These are phyloP conservation scores for Chionomys nivalis DNA, from an alignment of 2,113 vertebrate species.

Conservation along the genomic window DNA sequence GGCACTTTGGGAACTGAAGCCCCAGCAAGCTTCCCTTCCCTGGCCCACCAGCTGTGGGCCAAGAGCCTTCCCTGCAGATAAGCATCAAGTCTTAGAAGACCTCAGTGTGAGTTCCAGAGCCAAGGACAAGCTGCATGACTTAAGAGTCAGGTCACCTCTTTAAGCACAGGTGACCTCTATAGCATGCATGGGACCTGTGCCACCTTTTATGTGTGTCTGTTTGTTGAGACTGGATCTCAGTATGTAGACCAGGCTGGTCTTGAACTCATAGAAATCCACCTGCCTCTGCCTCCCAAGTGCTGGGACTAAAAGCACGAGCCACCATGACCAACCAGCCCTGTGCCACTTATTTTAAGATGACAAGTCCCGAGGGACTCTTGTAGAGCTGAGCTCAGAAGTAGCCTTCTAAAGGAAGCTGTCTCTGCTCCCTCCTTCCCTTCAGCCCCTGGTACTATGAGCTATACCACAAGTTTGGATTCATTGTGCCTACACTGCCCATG, in stretches of 20 bases:
- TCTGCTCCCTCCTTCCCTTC: neutral
- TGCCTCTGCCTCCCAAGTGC: neutral
- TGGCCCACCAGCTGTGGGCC: neutral
- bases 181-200: neutral
- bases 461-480: neutral
- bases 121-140: neutral
- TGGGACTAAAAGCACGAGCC: neutral
- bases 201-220: neutral
- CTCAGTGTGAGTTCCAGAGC: constrained; percentile 1
- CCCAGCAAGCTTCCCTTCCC: constrained; percentile 29
- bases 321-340: neutral
- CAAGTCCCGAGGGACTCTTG: neutral
- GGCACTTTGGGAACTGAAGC: constrained; percentile 44
- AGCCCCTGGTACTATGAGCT: neutral
- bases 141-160: neutral
- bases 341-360: neutral
- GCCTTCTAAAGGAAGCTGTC: constrained; percentile 38
- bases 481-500: neutral
- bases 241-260: neutral
- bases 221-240: neutral
- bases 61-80: neutral
- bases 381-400: neutral
- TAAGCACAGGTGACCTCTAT: neutral
- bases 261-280: neutral
- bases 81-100: constrained; percentile 10